A percentile compares a stretch with the other conserved stretches of the same genome.
These are phyloP conservation scores for Petrolisthes cinctipes DNA, from an alignment of 2,888 invertebrate species.

Conservation along the genomic window DNA sequence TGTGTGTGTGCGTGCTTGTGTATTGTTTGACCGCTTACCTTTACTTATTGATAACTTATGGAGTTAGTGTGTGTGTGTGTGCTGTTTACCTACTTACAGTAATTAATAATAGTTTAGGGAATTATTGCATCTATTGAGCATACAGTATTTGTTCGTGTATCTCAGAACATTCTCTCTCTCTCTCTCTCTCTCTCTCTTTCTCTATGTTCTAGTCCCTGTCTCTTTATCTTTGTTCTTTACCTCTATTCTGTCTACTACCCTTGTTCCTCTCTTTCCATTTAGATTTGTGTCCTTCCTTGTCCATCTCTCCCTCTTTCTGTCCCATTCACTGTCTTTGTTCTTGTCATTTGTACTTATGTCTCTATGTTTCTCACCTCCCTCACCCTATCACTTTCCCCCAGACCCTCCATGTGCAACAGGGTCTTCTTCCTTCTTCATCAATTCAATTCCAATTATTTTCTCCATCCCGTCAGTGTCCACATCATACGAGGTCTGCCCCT, in stretches of 20 bases:
- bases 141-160: too few relatives aligned
- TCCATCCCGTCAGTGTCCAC: slow-evolving; percentile 62
- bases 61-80: slow-evolving; percentile 13
- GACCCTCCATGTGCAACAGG: neutral
- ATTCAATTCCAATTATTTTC: neutral
- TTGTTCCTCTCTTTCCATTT: neutral
- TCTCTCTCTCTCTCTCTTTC: neutral
- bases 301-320: neutral
- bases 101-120: too few relatives aligned
- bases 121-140: too few relatives aligned
- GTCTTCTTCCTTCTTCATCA: neutral
- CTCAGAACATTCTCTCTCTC: neutral
- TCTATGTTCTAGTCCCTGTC: neutral
- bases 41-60: too few relatives aligned
- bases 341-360: neutral
- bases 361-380: neutral
- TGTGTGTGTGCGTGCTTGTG: slow-evolving; percentile 37
- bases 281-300: neutral
- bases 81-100: neutral
- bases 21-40: neutral
- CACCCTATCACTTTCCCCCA: neutral
- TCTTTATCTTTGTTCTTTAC: neutral
- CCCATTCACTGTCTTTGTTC: neutral
- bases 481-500: slow-evolving; percentile 70
- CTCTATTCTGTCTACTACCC: neutral